A percentile compares a stretch with the other conserved stretches of the same genome.
These are phyloP conservation scores for Cataglyphis albicans DNA, from an alignment of 2,888 invertebrate species.

Conservation along the genomic window DNA sequence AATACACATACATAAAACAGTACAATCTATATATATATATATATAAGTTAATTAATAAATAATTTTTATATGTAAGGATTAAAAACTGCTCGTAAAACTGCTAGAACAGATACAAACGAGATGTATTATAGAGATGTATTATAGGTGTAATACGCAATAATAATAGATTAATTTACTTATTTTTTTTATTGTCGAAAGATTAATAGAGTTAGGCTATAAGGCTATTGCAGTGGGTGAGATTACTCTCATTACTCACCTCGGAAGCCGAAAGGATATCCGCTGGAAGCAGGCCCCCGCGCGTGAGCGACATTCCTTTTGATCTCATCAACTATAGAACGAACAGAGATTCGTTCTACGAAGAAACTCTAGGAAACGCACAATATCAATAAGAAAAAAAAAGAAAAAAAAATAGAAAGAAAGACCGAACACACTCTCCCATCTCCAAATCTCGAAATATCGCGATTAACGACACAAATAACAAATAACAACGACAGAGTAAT, in stretches of 20 bases:
- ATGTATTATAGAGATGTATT: conserved; percentile 28
- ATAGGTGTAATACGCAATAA: conserved; percentile 15
- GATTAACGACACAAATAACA: conserved; percentile 75
- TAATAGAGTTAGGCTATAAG: conserved; percentile 47
- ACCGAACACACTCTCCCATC: conserved; percentile 65
- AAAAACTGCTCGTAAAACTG: conserved; percentile 83
- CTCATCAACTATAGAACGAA: conserved; percentile 83
- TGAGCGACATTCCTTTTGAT: conserved; percentile 82
- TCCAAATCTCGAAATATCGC: conserved; percentile 64
- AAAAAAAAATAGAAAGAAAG: conserved; percentile 65
- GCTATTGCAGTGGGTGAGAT: conserved; percentile 76
- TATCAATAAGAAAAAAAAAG: conserved; percentile 80
- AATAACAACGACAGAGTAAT: conserved; percentile 70
- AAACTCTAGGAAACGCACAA: conserved; percentile 82
- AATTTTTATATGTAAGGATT: conserved; percentile 64
- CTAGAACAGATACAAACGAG: conserved; percentile 65
- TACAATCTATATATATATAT: conserved; percentile 38
- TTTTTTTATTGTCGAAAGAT: conserved; percentile 55
- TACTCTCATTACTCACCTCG: conserved; percentile 83
- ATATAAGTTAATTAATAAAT: not conserved
- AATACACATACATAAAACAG: conserved; percentile 39
- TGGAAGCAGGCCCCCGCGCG: conserved; percentile 82
- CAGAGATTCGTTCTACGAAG: conserved; percentile 81
- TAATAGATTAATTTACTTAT: conserved; percentile 61
- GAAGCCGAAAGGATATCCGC: conserved; percentile 83